These are phyloP conservation scores for Drosophila sp. DNA, from an alignment of 1,140 invertebrate genomes.

Conservation along the genomic window DNA sequence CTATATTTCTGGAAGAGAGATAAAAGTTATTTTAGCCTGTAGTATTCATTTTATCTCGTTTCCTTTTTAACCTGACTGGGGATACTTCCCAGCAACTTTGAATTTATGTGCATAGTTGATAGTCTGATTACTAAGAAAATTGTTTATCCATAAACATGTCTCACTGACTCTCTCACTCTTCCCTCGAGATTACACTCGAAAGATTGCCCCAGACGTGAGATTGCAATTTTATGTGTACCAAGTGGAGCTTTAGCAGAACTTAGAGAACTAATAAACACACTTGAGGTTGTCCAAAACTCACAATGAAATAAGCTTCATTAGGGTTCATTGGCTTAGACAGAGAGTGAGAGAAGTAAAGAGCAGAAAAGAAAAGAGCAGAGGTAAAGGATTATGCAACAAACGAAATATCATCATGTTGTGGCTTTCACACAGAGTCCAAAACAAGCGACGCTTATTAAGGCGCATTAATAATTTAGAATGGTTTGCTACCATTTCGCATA, in stretches of 20 bases:
- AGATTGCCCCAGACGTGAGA: slow-evolving; percentile 74
- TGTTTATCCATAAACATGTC: slow-evolving; percentile 57
- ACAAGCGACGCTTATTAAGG: slow-evolving; percentile 71
- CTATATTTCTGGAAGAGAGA: too few species aligned
- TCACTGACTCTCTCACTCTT: slow-evolving; percentile 5
- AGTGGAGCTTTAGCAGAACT: slow-evolving; percentile 40
- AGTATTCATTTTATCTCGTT: too few species aligned
- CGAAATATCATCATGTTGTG: slow-evolving; percentile 73
- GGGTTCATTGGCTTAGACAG: slow-evolving; percentile 69
- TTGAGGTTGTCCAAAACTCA: slow-evolving; percentile 10
- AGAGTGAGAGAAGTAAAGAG: slow-evolving; percentile 2
- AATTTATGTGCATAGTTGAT: slow-evolving; percentile 3
- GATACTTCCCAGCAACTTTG: neutral
- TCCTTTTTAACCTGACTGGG: too few species aligned
- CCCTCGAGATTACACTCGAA: slow-evolving; percentile 67
- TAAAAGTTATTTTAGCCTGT: too few species aligned
- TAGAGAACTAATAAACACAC: slow-evolving; percentile 11
- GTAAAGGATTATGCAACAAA: slow-evolving; percentile 77
- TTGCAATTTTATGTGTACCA: slow-evolving; percentile 73
- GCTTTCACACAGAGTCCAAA: slow-evolving; percentile 59
- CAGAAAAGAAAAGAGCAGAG: slow-evolving; percentile 7
- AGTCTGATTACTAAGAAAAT: slow-evolving; percentile 65
- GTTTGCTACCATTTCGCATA: slow-evolving; percentile 67
- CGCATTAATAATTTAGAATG: slow-evolving; percentile 78
- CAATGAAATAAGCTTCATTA: slow-evolving; percentile 44